Conservation (phyloP, 2,888 invertebrate species). For the Tenodera sinensis region DNA sequence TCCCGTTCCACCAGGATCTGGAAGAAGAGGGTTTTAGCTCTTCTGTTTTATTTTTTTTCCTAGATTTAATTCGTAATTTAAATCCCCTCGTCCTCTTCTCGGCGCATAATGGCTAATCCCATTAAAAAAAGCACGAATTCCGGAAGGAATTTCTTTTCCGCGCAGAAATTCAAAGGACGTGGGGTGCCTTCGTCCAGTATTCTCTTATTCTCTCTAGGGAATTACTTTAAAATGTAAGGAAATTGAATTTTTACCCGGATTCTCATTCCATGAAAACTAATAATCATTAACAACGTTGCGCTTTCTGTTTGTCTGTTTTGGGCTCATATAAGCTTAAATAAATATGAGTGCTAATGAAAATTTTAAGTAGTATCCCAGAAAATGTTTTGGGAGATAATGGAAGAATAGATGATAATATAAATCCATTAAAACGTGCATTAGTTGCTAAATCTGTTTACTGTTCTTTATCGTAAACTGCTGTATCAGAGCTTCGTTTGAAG, state of each 20-base stretch:
- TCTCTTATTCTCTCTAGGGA: not conserved
- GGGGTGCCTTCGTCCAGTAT: not conserved
- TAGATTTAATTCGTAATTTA: conserved; percentile 8
- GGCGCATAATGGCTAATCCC: not conserved
- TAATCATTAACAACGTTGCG: not conserved
- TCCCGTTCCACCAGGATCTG: not conserved
- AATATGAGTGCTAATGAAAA: not conserved
- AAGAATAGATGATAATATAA: too few species aligned
- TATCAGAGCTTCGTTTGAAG: too few species aligned
- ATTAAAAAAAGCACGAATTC: not conserved
- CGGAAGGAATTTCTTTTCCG: not conserved
- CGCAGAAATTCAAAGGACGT: not conserved
- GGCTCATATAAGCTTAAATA: not conserved
- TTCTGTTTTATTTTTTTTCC: not conserved
- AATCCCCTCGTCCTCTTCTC: not conserved
- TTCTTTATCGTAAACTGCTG: too few species aligned
- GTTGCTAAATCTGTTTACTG: too few species aligned
- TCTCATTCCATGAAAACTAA: not conserved
- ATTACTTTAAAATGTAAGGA: not conserved
- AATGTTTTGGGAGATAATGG: too few species aligned
- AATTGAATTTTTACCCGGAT: not conserved
- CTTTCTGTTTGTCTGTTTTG: not conserved
- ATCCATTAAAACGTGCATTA: too few species aligned
- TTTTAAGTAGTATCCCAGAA: not conserved
- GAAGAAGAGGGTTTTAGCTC: not conserved